A percentile compares a stretch with the other conserved stretches of the same genome.
phyloP scores from a whole-genome alignment of 2,888 invertebrate species.

The Zaprionus obscuricornis region DNA sequence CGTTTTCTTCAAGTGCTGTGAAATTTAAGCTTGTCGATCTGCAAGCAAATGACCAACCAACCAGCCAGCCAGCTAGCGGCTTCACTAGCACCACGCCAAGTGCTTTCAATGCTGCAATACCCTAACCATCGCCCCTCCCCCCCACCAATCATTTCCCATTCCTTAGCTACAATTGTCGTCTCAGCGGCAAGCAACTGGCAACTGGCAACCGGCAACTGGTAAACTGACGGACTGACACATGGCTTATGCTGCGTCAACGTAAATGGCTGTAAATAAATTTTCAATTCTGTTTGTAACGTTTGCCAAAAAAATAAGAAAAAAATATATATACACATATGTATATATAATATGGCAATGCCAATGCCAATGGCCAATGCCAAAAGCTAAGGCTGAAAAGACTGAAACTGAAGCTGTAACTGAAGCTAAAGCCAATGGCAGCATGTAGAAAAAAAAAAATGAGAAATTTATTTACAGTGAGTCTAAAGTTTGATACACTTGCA shows the following conservation, averaged over 20 bases:
- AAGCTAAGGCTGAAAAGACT: too few species aligned
- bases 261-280: slow-evolving; percentile 78
- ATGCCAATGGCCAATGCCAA: slow-evolving; percentile 20
- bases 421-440: slow-evolving; percentile 6
- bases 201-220: slow-evolving; percentile 16
- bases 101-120: too few species aligned
- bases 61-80: slow-evolving; percentile 10
- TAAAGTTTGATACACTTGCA: too few species aligned
- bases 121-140: too few species aligned
- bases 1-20: slow-evolving; percentile 49
- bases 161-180: neutral
- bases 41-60: slow-evolving; percentile 46
- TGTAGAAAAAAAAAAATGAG: slow-evolving; percentile 15
- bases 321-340: too few species aligned
- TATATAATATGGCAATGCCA: slow-evolving; percentile 49
- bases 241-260: slow-evolving; percentile 76
- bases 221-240: slow-evolving; percentile 65
- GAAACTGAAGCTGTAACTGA: too few species aligned
- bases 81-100: neutral
- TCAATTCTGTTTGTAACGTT: slow-evolving; percentile 74
- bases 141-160: slow-evolving; percentile 1
- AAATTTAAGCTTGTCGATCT: slow-evolving; percentile 36
- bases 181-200: slow-evolving; percentile 1
- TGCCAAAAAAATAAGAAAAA: slow-evolving; percentile 48
- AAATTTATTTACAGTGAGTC: too few species aligned